Percentiles rank a stretch among this genome's conserved stretches.
These are phyloP conservation scores for Mylabris phalerata DNA, from an alignment of 1,140 invertebrate species.

Conservation along the genomic window DNA sequence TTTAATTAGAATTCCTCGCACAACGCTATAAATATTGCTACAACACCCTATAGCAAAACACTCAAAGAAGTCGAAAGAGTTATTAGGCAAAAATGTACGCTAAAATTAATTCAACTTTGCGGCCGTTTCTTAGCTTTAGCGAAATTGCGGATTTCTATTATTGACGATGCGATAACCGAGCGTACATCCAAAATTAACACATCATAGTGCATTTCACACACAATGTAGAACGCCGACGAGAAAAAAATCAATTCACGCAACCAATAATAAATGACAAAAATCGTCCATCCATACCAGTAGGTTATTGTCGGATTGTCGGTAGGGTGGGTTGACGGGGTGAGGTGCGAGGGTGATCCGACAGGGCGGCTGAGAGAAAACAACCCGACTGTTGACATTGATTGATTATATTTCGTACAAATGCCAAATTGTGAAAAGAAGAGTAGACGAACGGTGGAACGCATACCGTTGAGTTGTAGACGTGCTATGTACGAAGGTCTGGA, in stretches of 20 bases:
- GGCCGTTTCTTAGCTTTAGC: too few species aligned
- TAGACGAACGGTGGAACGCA: conserved; percentile 39
- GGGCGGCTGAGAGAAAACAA: conserved; percentile 40
- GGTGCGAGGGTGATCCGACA: conserved; percentile 26
- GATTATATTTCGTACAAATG: conserved; percentile 43
- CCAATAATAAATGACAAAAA: conserved; percentile 45
- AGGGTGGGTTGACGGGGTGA: conserved; percentile 18
- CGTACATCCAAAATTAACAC: conserved; percentile 34
- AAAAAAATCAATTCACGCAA: conserved; percentile 40
- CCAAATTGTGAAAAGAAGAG: conserved; percentile 45
- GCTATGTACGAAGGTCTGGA: conserved; percentile 28
- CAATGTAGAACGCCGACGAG: background rate
- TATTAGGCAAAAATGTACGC: too few species aligned
- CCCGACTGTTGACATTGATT: conserved; percentile 43
- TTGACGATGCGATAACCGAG: too few species aligned
- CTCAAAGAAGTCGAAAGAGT: too few species aligned
- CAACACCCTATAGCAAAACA: too few species aligned
- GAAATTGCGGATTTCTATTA: too few species aligned
- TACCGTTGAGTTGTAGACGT: conserved; percentile 29
- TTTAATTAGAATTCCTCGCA: too few species aligned
- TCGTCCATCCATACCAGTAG: conserved; percentile 43
- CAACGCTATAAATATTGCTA: too few species aligned
- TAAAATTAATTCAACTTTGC: too few species aligned
- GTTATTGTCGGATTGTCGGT: conserved; percentile 39
- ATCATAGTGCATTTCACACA: conserved; percentile 33